A percentile compares a stretch with the other conserved stretches of the same genome.
phyloP scores from a whole-genome alignment of 2,888 invertebrate genomes.

The Archaeoteleia sp. region DNA sequence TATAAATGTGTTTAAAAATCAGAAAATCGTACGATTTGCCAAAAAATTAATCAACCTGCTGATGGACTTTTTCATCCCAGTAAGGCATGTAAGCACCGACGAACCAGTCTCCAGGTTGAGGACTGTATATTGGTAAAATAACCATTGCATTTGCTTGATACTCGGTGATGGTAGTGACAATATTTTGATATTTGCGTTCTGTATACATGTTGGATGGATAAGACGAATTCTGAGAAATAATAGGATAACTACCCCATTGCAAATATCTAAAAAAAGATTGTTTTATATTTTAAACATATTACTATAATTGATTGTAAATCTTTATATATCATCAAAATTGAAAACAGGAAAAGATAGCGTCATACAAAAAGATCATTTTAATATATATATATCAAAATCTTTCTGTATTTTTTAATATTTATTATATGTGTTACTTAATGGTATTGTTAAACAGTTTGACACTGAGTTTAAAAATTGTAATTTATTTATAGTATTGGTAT shows the following conservation, averaged over 20 bases:
- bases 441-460: constrained; percentile 3
- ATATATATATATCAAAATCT: too few species aligned
- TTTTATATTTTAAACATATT: too few species aligned
- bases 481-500: too few species aligned
- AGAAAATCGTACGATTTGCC: background rate
- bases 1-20: background rate
- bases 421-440: too few species aligned
- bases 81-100: constrained; percentile 75
- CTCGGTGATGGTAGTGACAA: constrained; percentile 67
- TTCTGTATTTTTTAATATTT: too few species aligned
- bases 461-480: too few species aligned
- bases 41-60: constrained; percentile 71
- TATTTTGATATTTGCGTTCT: constrained; percentile 63
- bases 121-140: constrained; percentile 74
- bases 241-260: constrained; percentile 78
- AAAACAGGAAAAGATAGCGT: too few species aligned
- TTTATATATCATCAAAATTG: background rate
- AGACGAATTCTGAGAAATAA: constrained; percentile 76
- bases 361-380: too few species aligned
- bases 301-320: constrained; percentile 1
- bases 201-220: constrained; percentile 74
- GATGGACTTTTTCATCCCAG: constrained; percentile 75
- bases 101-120: constrained; percentile 76
- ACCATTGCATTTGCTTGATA: constrained; percentile 73
- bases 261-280: constrained; percentile 74